These are phyloP conservation scores for Limosa lapponica DNA, from an alignment of 2,797 vertebrate genomes.

Conservation along the genomic window DNA sequence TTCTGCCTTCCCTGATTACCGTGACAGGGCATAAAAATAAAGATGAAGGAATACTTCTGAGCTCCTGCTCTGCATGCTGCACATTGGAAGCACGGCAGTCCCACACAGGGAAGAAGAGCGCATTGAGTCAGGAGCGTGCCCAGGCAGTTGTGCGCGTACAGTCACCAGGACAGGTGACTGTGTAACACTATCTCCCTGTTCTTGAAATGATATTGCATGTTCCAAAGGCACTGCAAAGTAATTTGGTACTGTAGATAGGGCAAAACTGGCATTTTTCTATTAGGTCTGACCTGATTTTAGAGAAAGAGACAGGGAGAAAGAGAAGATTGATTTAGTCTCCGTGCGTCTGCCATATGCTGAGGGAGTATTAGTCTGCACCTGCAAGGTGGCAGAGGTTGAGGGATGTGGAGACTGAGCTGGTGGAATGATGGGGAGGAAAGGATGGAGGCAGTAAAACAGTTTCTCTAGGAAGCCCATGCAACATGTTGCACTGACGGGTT, in stretches of 20 bases:
- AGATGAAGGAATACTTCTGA: background rate
- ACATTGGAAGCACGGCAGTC: accelerated
- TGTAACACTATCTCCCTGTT: background rate
- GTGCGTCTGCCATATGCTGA: background rate
- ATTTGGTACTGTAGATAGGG: background rate
- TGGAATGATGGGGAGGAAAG: background rate
- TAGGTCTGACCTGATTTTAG: background rate
- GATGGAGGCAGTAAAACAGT: background rate
- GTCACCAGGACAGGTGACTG: background rate
- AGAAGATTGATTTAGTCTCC: background rate
- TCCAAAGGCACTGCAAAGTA: background rate
- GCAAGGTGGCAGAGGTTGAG: background rate
- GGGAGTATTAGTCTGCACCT: background rate
- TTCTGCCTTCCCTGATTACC: background rate
- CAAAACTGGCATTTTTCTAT: background rate
- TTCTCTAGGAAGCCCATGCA: background rate
- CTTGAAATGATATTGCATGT: background rate
- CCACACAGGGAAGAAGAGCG: accelerated
- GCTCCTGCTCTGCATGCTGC: background rate
- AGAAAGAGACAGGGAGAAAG: background rate
- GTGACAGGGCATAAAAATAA: background rate
- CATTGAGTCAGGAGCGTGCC: accelerated
- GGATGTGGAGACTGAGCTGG: background rate
- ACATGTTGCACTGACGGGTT: background rate
- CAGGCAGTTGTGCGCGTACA: accelerated